Evolutionary conservation across 2,113 vertebrate genomes (phyloP).

Genomic region (Alethe castanea): DNA sequence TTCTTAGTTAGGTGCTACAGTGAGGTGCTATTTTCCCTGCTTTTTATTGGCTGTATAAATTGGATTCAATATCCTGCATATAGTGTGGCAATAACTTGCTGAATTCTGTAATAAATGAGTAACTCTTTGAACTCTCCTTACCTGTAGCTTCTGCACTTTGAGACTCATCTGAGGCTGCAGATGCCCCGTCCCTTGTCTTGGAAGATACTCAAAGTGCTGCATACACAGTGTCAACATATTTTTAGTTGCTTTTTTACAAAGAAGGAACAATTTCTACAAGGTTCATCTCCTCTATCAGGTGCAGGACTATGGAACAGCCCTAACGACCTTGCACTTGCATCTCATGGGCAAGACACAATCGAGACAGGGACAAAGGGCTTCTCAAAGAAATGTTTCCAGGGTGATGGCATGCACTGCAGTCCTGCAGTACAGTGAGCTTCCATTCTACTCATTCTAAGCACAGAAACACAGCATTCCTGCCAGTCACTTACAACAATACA

Average conservation of each 20-base stretch:
- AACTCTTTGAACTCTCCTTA: neutral
- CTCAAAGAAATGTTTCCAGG: neutral
- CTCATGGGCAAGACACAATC: neutral
- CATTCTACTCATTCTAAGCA: neutral
- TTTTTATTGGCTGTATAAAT: neutral
- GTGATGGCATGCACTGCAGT: neutral
- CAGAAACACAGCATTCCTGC: rapidly evolving
- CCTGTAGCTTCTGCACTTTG: neutral
- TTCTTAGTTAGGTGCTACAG: neutral
- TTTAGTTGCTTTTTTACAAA: neutral
- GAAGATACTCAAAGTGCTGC: neutral
- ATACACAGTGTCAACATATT: neutral
- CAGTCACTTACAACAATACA: neutral
- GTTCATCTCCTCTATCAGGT: neutral
- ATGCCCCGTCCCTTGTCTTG: neutral
- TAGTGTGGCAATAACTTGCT: neutral
- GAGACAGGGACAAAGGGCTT: neutral
- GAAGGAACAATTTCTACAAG: neutral
- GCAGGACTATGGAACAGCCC: neutral
- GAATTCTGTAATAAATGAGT: neutral
- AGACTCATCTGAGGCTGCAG: neutral
- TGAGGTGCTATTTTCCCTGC: neutral
- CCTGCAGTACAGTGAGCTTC: neutral
- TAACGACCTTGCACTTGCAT: neutral
- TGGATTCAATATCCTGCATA: neutral